These are phyloP conservation scores for Ceryle rudis DNA, from an alignment of 2,797 vertebrate species.

Conservation along the genomic window DNA sequence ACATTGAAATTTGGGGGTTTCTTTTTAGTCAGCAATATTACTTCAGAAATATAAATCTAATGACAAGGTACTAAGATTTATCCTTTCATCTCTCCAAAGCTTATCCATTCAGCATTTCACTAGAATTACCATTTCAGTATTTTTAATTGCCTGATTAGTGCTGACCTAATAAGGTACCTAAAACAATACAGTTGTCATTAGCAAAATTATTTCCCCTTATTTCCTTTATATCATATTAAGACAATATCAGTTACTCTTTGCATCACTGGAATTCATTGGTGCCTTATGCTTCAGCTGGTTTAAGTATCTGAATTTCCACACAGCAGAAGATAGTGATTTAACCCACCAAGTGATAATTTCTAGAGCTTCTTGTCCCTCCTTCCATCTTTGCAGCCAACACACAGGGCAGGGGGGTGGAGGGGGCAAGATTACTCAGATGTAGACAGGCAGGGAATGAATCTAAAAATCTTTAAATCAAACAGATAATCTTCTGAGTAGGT, in stretches of 20 bases:
- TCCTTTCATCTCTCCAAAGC: not conserved
- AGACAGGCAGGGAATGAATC: not conserved
- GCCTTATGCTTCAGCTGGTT: not conserved
- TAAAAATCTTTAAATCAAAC: not conserved
- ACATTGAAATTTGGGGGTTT: not conserved
- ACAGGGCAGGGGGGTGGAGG: not conserved
- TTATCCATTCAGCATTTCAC: not conserved
- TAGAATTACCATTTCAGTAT: not conserved
- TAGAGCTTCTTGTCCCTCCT: not conserved
- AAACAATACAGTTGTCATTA: constrained; percentile 2
- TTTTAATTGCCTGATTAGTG: not conserved
- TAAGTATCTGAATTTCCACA: constrained; percentile 5
- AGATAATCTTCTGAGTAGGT: not conserved
- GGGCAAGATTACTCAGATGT: not conserved
- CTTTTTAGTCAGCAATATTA: not conserved
- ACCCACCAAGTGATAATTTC: not conserved
- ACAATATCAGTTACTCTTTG: not conserved
- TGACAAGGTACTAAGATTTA: not conserved
- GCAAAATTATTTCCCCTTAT: not conserved
- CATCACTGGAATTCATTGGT: not conserved
- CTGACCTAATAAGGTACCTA: not conserved
- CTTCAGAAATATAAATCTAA: not conserved
- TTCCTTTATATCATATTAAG: not conserved
- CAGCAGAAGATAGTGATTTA: not conserved
- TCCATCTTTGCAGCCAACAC: not conserved